Evolutionary conservation across 2,888 invertebrate species (phyloP), one percentile per base, ranked within the genome.

Genomic region (Eupsilia transversa): DNA sequence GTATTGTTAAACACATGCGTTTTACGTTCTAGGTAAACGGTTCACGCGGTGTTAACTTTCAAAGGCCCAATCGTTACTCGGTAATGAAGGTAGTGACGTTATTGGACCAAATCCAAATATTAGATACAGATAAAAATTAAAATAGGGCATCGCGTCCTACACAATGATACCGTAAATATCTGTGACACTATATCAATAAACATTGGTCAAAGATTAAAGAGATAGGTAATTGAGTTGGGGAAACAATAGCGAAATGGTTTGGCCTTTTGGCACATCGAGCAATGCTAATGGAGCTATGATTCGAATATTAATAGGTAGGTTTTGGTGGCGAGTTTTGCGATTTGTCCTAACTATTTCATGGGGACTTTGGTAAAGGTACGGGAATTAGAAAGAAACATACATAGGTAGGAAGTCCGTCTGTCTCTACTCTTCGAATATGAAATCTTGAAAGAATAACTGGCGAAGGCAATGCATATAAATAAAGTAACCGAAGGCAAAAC

Each of bases 61-160:
- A 87, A 86, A 89, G 77, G 71, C 82, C 66, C 77, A 72, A 72
- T 79, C 74, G 72, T 67, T 69, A 72, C 30, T 65, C 60, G 57
- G 82, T 79, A 83, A 80, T 75, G 86, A 86, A 87, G 78, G 75
- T 73, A 74, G 56, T 85, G 80, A 86, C 87, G 81, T 83, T 57
- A 27, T 89, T 90, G 90, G 90, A 89, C n/a, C 56, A 57, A 17
- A 73, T 89, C 91, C 91, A 91, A 89, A 73, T 65, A 68, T 70
- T 82, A 82, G 72, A 80, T 77, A 83, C 83, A 85, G 72, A 86
- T 83, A 82, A 83, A 79, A 80, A 38, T 85, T 83, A 69, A 83
- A 85, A 82, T 84, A 84, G 83, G 82, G 72, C 69, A 79, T 77
- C 72, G 68, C 78, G 82, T 83, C 80, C 87, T 74, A 76, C 30